Evolutionary conservation across 2,113 vertebrate genomes (phyloP).

Genomic region (Limnothrissa miodon): DNA sequence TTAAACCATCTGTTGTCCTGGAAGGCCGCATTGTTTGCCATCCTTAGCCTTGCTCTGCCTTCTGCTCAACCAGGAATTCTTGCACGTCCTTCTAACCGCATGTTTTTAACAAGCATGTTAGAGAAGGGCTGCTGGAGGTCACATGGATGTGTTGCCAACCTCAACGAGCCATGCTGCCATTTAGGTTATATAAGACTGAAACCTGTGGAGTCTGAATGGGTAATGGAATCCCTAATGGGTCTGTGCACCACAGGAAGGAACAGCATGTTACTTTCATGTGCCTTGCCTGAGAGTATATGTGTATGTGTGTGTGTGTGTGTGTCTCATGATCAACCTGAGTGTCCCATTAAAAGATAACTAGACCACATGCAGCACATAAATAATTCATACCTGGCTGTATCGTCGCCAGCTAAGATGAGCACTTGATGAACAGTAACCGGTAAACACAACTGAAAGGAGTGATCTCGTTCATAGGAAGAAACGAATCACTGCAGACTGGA

Average conservation of each 20-base stretch:
- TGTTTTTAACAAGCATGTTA: neutral
- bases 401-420: neutral
- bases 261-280: slow-evolving; percentile 11
- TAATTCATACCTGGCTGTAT: neutral
- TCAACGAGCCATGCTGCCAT: neutral
- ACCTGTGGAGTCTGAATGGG: neutral
- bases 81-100: neutral
- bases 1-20: slow-evolving; percentile 47
- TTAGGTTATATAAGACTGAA: neutral
- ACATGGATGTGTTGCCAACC: neutral
- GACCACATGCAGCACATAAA: neutral
- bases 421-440: neutral
- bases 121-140: neutral
- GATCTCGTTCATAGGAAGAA: neutral
- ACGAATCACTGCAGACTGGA: slow-evolving; percentile 9
- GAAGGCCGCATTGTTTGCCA: slow-evolving; percentile 21
- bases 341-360: neutral
- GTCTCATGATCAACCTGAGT: neutral
- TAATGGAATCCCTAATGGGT: neutral
- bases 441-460: neutral
- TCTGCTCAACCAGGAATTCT: neutral
- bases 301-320: neutral
- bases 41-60: slow-evolving; percentile 8
- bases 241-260: neutral
- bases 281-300: neutral